Evolutionary conservation across 2,888 invertebrate genomes (phyloP).

Genomic region (Cheilosia grossa): DNA sequence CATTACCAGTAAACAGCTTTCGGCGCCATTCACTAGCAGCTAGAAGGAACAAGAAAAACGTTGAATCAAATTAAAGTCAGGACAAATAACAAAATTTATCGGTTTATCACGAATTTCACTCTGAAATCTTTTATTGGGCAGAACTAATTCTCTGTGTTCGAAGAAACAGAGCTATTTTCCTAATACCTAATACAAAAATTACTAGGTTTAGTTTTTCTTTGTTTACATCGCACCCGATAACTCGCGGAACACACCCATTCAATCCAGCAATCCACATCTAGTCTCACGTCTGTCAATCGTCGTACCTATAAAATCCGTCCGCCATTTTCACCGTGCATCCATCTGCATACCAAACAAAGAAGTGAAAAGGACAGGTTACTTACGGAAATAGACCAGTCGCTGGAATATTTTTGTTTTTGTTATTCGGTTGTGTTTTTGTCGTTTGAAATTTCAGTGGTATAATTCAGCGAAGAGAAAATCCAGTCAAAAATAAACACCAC

Average conservation of each 20-base stretch:
- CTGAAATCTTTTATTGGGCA: too few relatives aligned
- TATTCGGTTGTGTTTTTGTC: constrained; percentile 56
- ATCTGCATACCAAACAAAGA: constrained; percentile 28
- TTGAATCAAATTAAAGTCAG: too few relatives aligned
- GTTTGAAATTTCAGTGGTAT: constrained; percentile 28
- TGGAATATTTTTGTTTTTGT: constrained; percentile 66
- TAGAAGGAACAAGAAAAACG: too few relatives aligned
- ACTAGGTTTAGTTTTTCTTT: too few relatives aligned
- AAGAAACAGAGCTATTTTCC: too few relatives aligned
- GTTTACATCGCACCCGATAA: too few relatives aligned
- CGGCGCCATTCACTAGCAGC: too few relatives aligned
- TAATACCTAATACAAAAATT: too few relatives aligned
- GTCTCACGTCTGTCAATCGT: constrained; percentile 51
- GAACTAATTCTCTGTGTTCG: too few relatives aligned
- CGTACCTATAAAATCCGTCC: constrained; percentile 1
- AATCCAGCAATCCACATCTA: background rate
- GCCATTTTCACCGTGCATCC: constrained; percentile 32
- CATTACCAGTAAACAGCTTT: too few relatives aligned
- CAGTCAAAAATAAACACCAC: constrained; percentile 7
- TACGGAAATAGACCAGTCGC: constrained; percentile 4
- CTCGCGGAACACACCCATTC: constrained; percentile 7
- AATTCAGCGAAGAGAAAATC: constrained; percentile 46
- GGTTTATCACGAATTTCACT: too few relatives aligned
- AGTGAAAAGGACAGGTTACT: constrained; percentile 41
- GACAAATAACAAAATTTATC: too few relatives aligned